Percentiles rank a stretch among this genome's conserved stretches.
These are phyloP conservation scores for Heteromurus nitidus DNA, from an alignment of 2,888 invertebrate genomes.

Conservation along the genomic window DNA sequence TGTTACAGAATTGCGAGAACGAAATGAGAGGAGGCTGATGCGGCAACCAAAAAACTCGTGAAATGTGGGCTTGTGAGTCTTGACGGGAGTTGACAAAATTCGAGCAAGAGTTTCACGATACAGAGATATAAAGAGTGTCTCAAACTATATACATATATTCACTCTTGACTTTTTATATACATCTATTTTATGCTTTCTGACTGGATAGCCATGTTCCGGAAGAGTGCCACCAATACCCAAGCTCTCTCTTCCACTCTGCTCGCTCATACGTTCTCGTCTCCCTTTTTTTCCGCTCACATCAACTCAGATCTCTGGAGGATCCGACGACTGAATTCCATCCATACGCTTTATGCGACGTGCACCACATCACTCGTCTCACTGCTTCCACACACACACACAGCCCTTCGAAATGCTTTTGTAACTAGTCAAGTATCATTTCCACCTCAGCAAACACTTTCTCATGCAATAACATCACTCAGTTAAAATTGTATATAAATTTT, in stretches of 20 bases:
- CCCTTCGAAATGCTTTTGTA: neutral
- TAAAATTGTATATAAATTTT: slow-evolving; percentile 24
- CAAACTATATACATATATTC: neutral
- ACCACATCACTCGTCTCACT: slow-evolving; percentile 38
- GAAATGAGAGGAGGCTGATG: slow-evolving; percentile 23
- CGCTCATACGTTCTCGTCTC: slow-evolving; percentile 52
- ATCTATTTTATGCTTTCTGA: neutral
- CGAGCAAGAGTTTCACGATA: neutral
- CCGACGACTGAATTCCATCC: neutral
- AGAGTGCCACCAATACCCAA: slow-evolving; percentile 66
- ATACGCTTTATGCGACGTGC: neutral
- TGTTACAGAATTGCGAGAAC: too few species aligned
- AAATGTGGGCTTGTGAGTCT: slow-evolving; percentile 22
- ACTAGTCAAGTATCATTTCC: slow-evolving; percentile 48
- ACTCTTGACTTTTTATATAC: neutral
- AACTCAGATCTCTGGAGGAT: slow-evolving; percentile 35
- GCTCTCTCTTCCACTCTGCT: slow-evolving; percentile 43
- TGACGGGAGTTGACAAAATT: slow-evolving; percentile 49
- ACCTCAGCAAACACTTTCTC: slow-evolving; percentile 45
- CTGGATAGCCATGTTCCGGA: slow-evolving; percentile 72
- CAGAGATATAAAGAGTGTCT: neutral
- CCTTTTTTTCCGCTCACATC: slow-evolving; percentile 46
- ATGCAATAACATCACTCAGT: slow-evolving; percentile 58
- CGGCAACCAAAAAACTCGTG: slow-evolving; percentile 26
- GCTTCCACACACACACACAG: slow-evolving; percentile 23